phyloP scores from a whole-genome alignment of 2,113 vertebrate genomes.

The Zeus faber region DNA sequence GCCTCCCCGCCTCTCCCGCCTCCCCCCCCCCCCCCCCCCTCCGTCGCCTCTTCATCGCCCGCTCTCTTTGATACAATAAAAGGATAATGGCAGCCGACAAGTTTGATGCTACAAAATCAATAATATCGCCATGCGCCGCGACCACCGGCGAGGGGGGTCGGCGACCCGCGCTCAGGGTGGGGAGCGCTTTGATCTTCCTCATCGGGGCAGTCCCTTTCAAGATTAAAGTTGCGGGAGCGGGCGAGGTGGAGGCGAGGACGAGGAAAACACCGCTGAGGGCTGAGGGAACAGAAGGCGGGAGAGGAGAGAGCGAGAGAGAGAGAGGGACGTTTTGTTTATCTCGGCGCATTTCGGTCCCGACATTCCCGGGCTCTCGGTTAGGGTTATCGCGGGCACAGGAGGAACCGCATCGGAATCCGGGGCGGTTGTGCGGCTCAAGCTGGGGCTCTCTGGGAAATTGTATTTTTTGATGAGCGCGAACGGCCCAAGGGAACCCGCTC shows the following conservation, averaged over 20 bases:
- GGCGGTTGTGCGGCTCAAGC: too few species aligned
- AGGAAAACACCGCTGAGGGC: conserved; percentile 27
- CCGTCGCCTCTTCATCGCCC: conserved; percentile 17
- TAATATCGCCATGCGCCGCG: conserved; percentile 38
- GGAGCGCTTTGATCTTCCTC: conserved; percentile 60
- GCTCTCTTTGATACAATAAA: conserved; percentile 30
- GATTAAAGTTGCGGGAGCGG: conserved; percentile 58
- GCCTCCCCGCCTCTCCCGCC: conserved; percentile 8
- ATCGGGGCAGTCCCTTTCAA: conserved; percentile 53
- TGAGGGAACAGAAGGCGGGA: background rate
- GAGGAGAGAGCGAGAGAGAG: conserved; percentile 36
- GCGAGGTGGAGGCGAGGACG: conserved; percentile 16
- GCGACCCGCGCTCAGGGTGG: conserved; percentile 47
- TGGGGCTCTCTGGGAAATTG: too few species aligned
- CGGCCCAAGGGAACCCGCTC: too few species aligned
- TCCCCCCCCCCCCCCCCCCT: conserved; percentile 40
- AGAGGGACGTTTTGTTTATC: too few species aligned
- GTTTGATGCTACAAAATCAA: conserved; percentile 58
- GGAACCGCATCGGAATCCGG: too few species aligned
- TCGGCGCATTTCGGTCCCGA: too few species aligned
- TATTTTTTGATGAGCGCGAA: too few species aligned
- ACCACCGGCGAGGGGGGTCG: conserved; percentile 39
- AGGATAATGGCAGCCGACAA: conserved; percentile 28
- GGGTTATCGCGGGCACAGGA: too few species aligned
- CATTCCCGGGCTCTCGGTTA: too few species aligned